phyloP scores from a whole-genome alignment of 2,888 invertebrate genomes.

The Cancer borealis region DNA sequence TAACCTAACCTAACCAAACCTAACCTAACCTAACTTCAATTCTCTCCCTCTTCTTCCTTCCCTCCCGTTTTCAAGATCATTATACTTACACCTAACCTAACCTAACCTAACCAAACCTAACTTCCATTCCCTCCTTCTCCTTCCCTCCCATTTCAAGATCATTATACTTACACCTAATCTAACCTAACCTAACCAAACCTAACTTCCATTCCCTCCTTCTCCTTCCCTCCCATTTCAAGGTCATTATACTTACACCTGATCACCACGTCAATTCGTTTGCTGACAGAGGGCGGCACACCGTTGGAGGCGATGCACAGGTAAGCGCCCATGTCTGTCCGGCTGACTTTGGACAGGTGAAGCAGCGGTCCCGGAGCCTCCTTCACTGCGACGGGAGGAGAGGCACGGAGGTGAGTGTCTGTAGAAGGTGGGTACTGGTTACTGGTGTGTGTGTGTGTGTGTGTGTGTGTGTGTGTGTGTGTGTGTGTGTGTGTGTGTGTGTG shows the following conservation, averaged over 20 bases:
- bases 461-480: constrained; percentile 45
- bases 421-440: not conserved
- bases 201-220: not conserved
- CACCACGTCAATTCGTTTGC: constrained; percentile 83
- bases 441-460: not conserved
- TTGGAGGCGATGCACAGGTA: constrained; percentile 92
- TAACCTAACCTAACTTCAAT: too few species aligned
- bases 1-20: too few species aligned
- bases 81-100: too few species aligned
- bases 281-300: constrained; percentile 93
- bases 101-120: too few species aligned
- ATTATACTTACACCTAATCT: constrained; percentile 76
- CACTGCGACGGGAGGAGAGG: constrained; percentile 6
- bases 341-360: constrained; percentile 67
- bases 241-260: constrained; percentile 77
- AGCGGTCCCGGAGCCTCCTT: constrained; percentile 73
- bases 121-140: not conserved
- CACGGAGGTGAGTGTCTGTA: not conserved
- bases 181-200: too few species aligned
- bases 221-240: not conserved
- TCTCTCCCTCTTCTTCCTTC: too few species aligned
- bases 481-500: constrained; percentile 26
- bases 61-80: too few species aligned
- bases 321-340: constrained; percentile 91
- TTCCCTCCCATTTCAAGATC: too few species aligned